Conservation (phyloP, 2,797 vertebrate genomes). For the Vireo griseus region DNA sequence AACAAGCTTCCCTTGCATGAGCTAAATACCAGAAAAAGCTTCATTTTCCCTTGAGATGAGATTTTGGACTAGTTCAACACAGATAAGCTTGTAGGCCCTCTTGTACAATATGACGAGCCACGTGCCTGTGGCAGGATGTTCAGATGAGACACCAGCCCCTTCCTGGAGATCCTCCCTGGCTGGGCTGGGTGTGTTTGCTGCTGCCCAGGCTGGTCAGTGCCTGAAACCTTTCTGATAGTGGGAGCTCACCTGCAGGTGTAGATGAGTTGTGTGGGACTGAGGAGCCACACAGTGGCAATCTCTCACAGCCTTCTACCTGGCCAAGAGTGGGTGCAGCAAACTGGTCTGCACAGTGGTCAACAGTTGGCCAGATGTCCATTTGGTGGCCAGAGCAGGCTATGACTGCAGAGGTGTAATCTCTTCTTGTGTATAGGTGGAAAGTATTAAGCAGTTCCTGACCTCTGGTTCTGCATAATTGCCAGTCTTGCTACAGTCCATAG, state of each 20-base stretch:
- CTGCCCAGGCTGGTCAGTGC: background rate
- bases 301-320: background rate
- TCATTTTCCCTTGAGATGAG: background rate
- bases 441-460: background rate
- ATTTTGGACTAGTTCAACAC: background rate
- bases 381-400: background rate
- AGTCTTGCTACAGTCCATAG: background rate
- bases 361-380: background rate
- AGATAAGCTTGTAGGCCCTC: background rate
- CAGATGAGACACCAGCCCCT: background rate
- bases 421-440: background rate
- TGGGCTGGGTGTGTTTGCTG: background rate
- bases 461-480: background rate
- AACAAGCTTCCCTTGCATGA: background rate
- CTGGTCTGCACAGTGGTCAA: background rate
- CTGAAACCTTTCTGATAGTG: background rate
- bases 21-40: background rate
- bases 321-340: background rate
- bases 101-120: background rate
- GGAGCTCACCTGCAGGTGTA: background rate
- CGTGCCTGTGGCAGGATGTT: background rate
- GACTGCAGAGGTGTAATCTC: background rate
- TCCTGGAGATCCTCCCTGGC: background rate
- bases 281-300: slow-evolving; percentile 2
- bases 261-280: background rate